These are phyloP conservation scores for Sminthurinus aureus DNA, from an alignment of 2,888 invertebrate genomes.

Conservation along the genomic window DNA sequence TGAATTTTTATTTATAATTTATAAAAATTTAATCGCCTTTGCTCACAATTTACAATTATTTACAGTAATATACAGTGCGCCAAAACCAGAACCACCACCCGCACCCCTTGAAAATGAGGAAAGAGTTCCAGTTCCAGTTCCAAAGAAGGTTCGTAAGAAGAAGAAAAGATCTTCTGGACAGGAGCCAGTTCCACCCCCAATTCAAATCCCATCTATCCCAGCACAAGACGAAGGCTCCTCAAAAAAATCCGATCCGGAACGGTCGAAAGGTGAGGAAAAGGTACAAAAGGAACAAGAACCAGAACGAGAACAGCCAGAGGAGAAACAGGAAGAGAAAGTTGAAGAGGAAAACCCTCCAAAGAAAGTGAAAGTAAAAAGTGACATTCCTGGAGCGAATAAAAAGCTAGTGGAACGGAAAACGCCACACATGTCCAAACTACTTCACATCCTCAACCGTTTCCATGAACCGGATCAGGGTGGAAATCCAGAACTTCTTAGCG, in stretches of 20 bases:
- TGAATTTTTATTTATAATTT: too few species aligned
- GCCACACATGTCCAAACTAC: slow-evolving; percentile 6
- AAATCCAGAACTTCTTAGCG: neutral
- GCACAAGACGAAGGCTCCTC: neutral
- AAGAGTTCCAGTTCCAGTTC: neutral
- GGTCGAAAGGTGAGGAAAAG: neutral
- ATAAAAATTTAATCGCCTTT: too few species aligned
- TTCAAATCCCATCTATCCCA: too few species aligned
- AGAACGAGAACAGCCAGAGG: neutral
- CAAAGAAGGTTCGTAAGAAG: neutral
- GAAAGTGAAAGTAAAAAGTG: too few species aligned
- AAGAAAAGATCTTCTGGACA: neutral
- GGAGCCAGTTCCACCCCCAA: neutral
- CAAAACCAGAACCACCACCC: neutral
- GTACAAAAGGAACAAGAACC: neutral
- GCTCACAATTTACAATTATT: too few species aligned
- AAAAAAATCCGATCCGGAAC: neutral
- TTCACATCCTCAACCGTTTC: slow-evolving; percentile 3
- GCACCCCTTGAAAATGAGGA: neutral
- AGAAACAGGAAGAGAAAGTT: neutral
- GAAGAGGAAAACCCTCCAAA: too few species aligned
- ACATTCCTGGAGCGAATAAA: neutral
- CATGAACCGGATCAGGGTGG: neutral
- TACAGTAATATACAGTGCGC: too few species aligned
- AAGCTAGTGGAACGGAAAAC: neutral